These are phyloP conservation scores for Hestina assimilis DNA, from an alignment of 1,140 invertebrate genomes.

Conservation along the genomic window DNA sequence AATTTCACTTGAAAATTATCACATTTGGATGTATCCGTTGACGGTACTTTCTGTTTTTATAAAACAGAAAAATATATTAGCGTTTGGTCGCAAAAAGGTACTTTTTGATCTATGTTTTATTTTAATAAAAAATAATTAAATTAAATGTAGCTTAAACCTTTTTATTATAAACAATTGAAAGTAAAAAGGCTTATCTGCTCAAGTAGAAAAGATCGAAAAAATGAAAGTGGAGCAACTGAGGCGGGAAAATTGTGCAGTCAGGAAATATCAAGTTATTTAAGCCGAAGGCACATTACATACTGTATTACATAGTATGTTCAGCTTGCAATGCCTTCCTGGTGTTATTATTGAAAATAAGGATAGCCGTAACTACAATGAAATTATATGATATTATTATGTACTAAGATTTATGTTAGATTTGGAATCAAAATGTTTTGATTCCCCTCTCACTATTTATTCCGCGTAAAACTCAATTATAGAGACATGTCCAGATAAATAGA, in stretches of 20 bases:
- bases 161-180: not conserved
- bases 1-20: conserved; percentile 9
- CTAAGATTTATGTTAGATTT: not conserved
- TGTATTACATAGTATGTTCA: conserved; percentile 7
- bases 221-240: conserved; percentile 22
- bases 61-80: no score
- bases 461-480: not conserved
- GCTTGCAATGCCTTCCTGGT: conserved; percentile 6
- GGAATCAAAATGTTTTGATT: no score
- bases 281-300: conserved; percentile 11
- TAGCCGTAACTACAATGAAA: not conserved
- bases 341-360: conserved; percentile 2
- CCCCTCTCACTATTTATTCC: not conserved
- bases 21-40: no score
- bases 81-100: no score
- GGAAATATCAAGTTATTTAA: conserved; percentile 22
- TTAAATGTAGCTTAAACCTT: no score
- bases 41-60: no score
- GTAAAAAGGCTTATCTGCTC: not conserved
- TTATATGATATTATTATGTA: not conserved
- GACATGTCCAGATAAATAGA: no score
- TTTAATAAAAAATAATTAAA: no score
- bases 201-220: conserved; percentile 22
- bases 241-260: conserved; percentile 20
- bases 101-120: no score